Evolutionary conservation across 2,113 vertebrate species (phyloP).

Genomic region (Thunnus thynnus): DNA sequence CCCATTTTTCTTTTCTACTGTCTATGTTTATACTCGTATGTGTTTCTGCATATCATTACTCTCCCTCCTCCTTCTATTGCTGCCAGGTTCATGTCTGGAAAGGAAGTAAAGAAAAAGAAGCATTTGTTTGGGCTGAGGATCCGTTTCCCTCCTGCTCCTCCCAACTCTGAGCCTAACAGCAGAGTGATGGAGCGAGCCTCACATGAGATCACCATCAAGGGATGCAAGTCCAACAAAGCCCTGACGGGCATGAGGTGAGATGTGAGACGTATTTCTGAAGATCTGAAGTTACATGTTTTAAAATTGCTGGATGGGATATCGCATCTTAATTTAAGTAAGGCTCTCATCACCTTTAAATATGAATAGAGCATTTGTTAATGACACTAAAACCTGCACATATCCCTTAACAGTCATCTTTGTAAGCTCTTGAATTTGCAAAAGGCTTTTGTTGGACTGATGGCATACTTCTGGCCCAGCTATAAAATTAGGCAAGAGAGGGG

Average conservation of each 20-base stretch:
- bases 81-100: constrained; percentile 97
- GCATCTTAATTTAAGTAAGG: too few relatives aligned
- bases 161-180: constrained; percentile 89
- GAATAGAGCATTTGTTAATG: neutral
- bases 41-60: neutral
- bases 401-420: neutral
- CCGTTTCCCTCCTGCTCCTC: constrained; percentile 94
- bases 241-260: constrained; percentile 88
- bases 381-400: too few relatives aligned
- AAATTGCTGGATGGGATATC: too few relatives aligned
- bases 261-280: neutral
- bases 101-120: constrained; percentile 99
- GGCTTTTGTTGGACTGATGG: too few relatives aligned
- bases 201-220: constrained; percentile 97
- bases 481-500: neutral
- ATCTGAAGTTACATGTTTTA: neutral
- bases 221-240: constrained; percentile 93
- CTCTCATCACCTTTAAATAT: too few relatives aligned
- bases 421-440: neutral
- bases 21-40: neutral
- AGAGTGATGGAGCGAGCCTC: constrained; percentile 92
- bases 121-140: constrained; percentile 98
- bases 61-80: neutral
- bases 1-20: neutral
- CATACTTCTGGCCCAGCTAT: too few relatives aligned